A percentile compares a stretch with the other conserved stretches of the same genome.
phyloP scores from a whole-genome alignment of 2,888 invertebrate genomes.

The Brachycybe producta region DNA sequence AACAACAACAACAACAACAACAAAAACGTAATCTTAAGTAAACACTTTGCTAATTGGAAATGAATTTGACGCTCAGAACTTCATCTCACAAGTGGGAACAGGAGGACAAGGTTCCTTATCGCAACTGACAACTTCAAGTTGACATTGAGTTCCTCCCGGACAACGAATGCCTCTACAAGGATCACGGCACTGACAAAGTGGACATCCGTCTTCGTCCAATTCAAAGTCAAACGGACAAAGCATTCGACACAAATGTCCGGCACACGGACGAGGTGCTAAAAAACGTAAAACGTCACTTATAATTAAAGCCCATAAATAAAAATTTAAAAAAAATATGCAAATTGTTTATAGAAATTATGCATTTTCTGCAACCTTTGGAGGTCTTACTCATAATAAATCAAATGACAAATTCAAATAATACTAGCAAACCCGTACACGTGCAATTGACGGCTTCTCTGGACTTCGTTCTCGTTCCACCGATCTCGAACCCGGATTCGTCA shows the following conservation, averaged over 20 bases:
- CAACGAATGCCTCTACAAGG: slow-evolving; percentile 46
- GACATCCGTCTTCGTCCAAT: slow-evolving; percentile 52
- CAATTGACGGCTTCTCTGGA: slow-evolving; percentile 47
- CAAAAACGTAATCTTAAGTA: slow-evolving; percentile 21
- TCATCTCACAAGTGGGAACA: slow-evolving; percentile 60
- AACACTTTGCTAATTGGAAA: too few species aligned
- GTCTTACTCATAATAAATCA: not conserved
- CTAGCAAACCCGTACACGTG: slow-evolving; percentile 45
- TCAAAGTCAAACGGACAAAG: slow-evolving; percentile 72
- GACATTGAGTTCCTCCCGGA: slow-evolving; percentile 60
- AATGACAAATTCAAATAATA: too few species aligned
- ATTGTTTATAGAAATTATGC: not conserved
- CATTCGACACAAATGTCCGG: slow-evolving; percentile 72
- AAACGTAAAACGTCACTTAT: too few species aligned
- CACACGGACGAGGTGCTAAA: slow-evolving; percentile 50
- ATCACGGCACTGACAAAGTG: slow-evolving; percentile 48
- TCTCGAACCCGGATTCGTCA: slow-evolving; percentile 41
- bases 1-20: not conserved
- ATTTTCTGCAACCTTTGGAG: not conserved
- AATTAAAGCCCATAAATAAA: not conserved
- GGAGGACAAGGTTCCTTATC: slow-evolving; percentile 68
- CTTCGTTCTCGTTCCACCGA: slow-evolving; percentile 30
- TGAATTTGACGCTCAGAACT: too few species aligned
- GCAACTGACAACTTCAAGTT: slow-evolving; percentile 64
- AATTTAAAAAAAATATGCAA: not conserved